phyloP scores from a whole-genome alignment of 2,797 vertebrate species.

The Hippopotamyrus pictus region DNA sequence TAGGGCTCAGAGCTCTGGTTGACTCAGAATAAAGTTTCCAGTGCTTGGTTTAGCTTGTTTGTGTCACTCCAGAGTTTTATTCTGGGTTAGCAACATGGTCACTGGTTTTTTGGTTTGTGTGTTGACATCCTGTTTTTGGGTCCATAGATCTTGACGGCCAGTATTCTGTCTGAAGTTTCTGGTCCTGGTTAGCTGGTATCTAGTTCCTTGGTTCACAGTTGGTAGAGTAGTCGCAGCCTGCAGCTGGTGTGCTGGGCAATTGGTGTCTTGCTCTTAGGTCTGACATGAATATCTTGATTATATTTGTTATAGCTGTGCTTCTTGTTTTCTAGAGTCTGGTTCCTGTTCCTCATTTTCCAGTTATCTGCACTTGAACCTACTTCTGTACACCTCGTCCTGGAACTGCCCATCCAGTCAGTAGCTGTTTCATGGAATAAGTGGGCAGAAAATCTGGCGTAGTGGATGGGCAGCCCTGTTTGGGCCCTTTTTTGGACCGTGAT shows the following conservation, averaged over 20 bases:
- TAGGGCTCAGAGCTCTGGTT: not conserved
- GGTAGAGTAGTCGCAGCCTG: not conserved
- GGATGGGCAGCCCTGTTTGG: not conserved
- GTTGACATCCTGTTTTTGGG: not conserved
- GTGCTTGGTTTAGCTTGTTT: not conserved
- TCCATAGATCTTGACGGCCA: not conserved
- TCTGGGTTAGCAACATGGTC: not conserved
- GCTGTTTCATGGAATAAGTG: not conserved
- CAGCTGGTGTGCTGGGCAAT: not conserved
- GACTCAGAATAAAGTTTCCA: not conserved
- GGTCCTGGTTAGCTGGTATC: not conserved
- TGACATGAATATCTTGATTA: not conserved
- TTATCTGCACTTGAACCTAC: not conserved
- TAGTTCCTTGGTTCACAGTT: not conserved
- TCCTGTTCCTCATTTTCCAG: not conserved
- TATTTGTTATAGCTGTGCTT: not conserved
- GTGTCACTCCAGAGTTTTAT: not conserved
- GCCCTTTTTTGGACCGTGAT: not conserved
- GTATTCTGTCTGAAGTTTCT: not conserved
- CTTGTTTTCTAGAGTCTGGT: not conserved
- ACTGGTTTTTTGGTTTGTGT: not conserved
- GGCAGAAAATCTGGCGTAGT: not conserved
- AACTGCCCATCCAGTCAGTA: not conserved
- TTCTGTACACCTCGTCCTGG: not conserved
- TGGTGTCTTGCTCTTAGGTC: not conserved